phyloP scores from a whole-genome alignment of 2,888 invertebrate species.

The Xiphydria camelus region DNA sequence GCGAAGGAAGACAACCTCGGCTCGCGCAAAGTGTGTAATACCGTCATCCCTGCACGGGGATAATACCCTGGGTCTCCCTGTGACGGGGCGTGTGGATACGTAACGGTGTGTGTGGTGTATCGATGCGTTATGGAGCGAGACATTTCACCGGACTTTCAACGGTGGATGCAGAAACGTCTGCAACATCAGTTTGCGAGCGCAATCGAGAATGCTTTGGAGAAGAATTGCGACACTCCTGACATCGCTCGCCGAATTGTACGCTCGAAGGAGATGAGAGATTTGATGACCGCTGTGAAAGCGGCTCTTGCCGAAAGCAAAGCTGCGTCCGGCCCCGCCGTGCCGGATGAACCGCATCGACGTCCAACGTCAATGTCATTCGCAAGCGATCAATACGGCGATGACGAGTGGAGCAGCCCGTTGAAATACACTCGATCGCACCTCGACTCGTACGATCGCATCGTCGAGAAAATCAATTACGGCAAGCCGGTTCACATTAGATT shows the following conservation, averaged over 20 bases:
- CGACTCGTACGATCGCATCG: conserved; percentile 34
- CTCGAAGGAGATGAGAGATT: conserved; percentile 39
- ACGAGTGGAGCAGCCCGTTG: conserved; percentile 39
- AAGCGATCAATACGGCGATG: conserved; percentile 47
- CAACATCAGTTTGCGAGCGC: conserved; percentile 42
- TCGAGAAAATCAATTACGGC: conserved; percentile 42
- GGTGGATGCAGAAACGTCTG: conserved; percentile 45
- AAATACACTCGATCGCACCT: conserved; percentile 16
- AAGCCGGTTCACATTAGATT: conserved; percentile 52
- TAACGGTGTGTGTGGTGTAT: too few species aligned
- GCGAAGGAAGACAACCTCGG: too few species aligned
- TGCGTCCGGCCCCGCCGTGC: background rate
- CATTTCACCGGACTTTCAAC: conserved; percentile 37
- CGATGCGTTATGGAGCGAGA: conserved; percentile 34
- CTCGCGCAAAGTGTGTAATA: too few species aligned
- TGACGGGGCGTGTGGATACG: too few species aligned
- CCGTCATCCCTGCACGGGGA: too few species aligned
- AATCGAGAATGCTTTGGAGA: conserved; percentile 33
- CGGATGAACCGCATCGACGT: conserved; percentile 29
- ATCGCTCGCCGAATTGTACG: conserved; percentile 37
- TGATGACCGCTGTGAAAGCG: conserved; percentile 36
- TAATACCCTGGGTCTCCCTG: too few species aligned
- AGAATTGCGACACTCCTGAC: conserved; percentile 28
- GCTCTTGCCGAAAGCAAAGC: conserved; percentile 29
- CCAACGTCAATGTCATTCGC: conserved; percentile 40